Evolutionary conservation across 2,888 invertebrate genomes (phyloP).

Genomic region (Spodoptera exigua): DNA sequence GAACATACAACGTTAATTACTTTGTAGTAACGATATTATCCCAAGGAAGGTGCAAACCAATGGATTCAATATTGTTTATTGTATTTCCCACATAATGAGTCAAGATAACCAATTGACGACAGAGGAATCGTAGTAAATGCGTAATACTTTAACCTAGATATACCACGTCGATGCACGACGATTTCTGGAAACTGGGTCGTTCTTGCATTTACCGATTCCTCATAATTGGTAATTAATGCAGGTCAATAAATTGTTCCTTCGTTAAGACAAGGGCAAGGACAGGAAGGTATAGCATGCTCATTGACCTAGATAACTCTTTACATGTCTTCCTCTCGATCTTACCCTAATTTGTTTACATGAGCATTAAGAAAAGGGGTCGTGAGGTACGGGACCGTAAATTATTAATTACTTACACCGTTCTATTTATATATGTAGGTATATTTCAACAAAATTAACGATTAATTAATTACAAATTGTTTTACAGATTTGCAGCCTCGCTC

Average conservation of each 20-base stretch:
- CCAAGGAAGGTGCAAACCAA: not conserved
- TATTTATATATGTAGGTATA: slow-evolving; percentile 8
- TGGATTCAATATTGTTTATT: slow-evolving; percentile 16
- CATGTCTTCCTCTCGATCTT: slow-evolving; percentile 39
- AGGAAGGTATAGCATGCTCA: slow-evolving; percentile 15
- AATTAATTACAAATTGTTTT: slow-evolving; percentile 17
- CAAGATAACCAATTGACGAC: slow-evolving; percentile 28
- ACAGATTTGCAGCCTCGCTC: slow-evolving; percentile 94
- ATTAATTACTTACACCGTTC: slow-evolving; percentile 12
- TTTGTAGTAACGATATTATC: slow-evolving; percentile 4
- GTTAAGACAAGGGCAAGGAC: no score
- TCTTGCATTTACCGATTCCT: slow-evolving; percentile 26
- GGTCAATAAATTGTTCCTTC: slow-evolving; percentile 15
- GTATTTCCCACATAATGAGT: slow-evolving; percentile 38
- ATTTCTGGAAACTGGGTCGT: slow-evolving; percentile 18
- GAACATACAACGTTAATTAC: not conserved
- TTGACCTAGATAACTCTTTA: slow-evolving; percentile 30
- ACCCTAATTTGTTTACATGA: slow-evolving; percentile 33
- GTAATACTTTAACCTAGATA: slow-evolving; percentile 12
- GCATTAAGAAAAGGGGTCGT: slow-evolving; percentile 25
- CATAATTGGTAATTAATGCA: slow-evolving; percentile 28
- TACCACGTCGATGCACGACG: slow-evolving; percentile 22
- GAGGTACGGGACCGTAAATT: slow-evolving; percentile 15
- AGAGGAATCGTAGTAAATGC: slow-evolving; percentile 19
- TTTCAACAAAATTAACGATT: no score